Evolutionary conservation across 1,140 invertebrate genomes (phyloP).

Genomic region (Drosophila bocqueti): DNA sequence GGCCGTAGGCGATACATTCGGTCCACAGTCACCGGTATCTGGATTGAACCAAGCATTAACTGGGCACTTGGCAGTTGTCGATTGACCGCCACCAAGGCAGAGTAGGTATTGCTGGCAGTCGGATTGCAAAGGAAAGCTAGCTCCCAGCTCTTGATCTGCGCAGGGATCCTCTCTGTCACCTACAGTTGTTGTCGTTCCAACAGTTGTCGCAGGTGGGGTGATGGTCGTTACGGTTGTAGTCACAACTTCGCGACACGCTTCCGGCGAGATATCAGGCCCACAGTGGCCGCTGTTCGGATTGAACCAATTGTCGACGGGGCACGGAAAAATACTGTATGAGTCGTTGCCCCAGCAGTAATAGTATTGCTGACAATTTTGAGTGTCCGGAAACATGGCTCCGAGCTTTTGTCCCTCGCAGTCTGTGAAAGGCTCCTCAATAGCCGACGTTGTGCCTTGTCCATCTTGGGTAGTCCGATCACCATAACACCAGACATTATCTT

Average conservation of each 20-base stretch:
- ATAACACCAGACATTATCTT: constrained; percentile 40
- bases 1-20: constrained; percentile 55
- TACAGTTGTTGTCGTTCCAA: neutral
- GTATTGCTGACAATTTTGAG: constrained; percentile 35
- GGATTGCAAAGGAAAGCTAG: constrained; percentile 29
- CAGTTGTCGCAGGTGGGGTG: constrained; percentile 1
- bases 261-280: constrained; percentile 25
- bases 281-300: constrained; percentile 33
- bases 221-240: constrained; percentile 6
- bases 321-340: constrained; percentile 37
- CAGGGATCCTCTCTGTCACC: constrained; percentile 23
- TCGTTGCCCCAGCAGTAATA: constrained; percentile 51
- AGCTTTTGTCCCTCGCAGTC: constrained; percentile 18
- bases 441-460: neutral
- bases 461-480: constrained; percentile 18
- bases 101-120: constrained; percentile 62
- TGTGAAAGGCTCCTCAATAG: neutral
- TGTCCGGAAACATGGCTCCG: constrained; percentile 26
- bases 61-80: constrained; percentile 43
- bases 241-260: constrained; percentile 25
- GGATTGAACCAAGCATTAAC: constrained; percentile 65
- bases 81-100: constrained; percentile 56
- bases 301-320: constrained; percentile 41
- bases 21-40: constrained; percentile 50
- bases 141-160: constrained; percentile 24